Evolutionary conservation across 2,113 vertebrate species (phyloP).

Genomic region (Cnemophilus loriae): DNA sequence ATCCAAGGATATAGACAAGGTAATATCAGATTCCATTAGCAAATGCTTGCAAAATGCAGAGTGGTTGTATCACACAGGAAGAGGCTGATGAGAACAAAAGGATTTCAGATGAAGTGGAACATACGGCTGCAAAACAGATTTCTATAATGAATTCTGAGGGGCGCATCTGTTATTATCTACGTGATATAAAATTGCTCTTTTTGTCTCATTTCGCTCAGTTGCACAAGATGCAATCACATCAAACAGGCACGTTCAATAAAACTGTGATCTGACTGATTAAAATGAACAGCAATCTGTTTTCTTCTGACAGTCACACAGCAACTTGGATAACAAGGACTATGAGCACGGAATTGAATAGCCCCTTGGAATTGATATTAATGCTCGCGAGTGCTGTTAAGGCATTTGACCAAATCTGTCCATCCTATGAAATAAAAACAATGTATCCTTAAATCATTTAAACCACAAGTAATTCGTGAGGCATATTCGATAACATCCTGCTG

Average conservation of each 20-base stretch:
- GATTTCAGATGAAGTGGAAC: slow-evolving; percentile 66
- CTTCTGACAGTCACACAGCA: slow-evolving; percentile 35
- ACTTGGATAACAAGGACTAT: slow-evolving; percentile 36
- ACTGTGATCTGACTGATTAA: slow-evolving; percentile 64
- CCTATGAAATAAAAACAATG: neutral
- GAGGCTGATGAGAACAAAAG: slow-evolving; percentile 67
- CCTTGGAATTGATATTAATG: slow-evolving; percentile 16
- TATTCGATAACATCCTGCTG: neutral
- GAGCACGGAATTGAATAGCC: slow-evolving; percentile 28
- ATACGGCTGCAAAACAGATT: slow-evolving; percentile 60
- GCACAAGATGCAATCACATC: slow-evolving; percentile 35
- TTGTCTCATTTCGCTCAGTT: slow-evolving; percentile 56
- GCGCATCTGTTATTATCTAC: slow-evolving; percentile 67
- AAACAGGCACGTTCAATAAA: slow-evolving; percentile 40
- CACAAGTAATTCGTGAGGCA: neutral
- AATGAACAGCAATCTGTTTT: slow-evolving; percentile 62
- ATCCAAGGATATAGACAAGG: slow-evolving; percentile 22
- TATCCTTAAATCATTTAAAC: slow-evolving; percentile 16
- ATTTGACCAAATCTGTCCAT: slow-evolving; percentile 18
- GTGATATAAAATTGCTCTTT: slow-evolving; percentile 61
- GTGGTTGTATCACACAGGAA: slow-evolving; percentile 41
- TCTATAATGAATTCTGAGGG: slow-evolving; percentile 63
- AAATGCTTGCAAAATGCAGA: slow-evolving; percentile 48
- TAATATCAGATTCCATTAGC: slow-evolving; percentile 56
- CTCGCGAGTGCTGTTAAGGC: neutral